phyloP scores from a whole-genome alignment of 37 sponge, comb jelly and placozoan species.

The Tethya wilhelma region DNA sequence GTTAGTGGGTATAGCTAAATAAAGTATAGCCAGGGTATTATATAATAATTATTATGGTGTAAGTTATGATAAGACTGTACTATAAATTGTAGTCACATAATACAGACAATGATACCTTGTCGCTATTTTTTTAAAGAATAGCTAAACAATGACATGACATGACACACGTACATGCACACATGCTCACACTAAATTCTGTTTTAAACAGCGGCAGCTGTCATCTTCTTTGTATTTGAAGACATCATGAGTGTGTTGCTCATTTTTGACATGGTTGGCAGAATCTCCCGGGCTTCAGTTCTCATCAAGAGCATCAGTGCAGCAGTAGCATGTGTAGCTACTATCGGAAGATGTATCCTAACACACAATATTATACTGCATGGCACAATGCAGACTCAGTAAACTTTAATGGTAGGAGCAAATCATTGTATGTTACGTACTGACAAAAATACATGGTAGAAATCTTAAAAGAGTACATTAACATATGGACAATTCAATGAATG shows the following conservation, averaged over 20 bases:
- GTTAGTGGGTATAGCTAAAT: not conserved
- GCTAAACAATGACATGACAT: not conserved
- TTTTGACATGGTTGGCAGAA: not conserved
- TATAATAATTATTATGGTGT: not conserved
- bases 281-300: not conserved
- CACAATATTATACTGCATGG: no score
- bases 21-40: no score
- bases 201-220: slow-evolving; percentile 51
- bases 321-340: not conserved
- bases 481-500: no score
- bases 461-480: no score
- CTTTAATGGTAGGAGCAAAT: no score
- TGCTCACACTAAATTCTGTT: not conserved
- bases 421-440: no score
- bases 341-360: slow-evolving; percentile 21
- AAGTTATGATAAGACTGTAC: no score
- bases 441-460: no score
- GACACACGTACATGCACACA: not conserved
- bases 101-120: not conserved
- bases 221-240: slow-evolving; percentile 48
- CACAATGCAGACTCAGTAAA: no score
- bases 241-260: slow-evolving; percentile 40
- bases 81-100: not conserved
- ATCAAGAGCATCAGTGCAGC: slow-evolving; percentile 1
- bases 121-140: not conserved